These are phyloP conservation scores for Theocolax elegans DNA, from an alignment of 1,140 invertebrate genomes.

Conservation along the genomic window DNA sequence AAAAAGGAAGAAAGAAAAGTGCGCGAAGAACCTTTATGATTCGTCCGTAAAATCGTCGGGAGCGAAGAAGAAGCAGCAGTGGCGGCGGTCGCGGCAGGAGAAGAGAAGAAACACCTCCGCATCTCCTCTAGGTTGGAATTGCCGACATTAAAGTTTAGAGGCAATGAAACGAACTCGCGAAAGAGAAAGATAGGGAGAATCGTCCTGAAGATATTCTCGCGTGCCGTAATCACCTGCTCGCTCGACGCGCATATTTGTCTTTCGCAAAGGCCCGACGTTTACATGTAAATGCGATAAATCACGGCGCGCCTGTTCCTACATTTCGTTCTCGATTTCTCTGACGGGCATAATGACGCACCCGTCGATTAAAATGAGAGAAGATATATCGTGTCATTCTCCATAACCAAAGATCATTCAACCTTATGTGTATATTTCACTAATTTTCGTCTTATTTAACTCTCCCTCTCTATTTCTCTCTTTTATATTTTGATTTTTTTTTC, in stretches of 20 bases:
- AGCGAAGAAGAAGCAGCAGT: not conserved
- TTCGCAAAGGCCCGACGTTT: not conserved
- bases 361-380: not conserved
- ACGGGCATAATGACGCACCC: not conserved
- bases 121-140: slow-evolving; percentile 1
- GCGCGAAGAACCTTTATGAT: slow-evolving; percentile 7
- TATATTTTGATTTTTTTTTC: too few species aligned
- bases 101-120: not conserved
- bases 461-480: too few species aligned
- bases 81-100: too few species aligned
- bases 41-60: not conserved
- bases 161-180: slow-evolving; percentile 10
- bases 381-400: not conserved
- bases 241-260: slow-evolving; percentile 21
- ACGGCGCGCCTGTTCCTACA: not conserved
- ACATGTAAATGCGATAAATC: slow-evolving; percentile 32
- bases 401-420: too few species aligned
- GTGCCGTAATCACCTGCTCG: slow-evolving; percentile 23
- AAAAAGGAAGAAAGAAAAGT: not conserved
- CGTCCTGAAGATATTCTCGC: not conserved
- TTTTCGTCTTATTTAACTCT: too few species aligned
- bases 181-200: too few species aligned
- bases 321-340: not conserved
- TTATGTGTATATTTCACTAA: too few species aligned
- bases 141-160: not conserved